Evolutionary conservation across 2,888 invertebrate species (phyloP).

Genomic region (Hydraecia micacea): DNA sequence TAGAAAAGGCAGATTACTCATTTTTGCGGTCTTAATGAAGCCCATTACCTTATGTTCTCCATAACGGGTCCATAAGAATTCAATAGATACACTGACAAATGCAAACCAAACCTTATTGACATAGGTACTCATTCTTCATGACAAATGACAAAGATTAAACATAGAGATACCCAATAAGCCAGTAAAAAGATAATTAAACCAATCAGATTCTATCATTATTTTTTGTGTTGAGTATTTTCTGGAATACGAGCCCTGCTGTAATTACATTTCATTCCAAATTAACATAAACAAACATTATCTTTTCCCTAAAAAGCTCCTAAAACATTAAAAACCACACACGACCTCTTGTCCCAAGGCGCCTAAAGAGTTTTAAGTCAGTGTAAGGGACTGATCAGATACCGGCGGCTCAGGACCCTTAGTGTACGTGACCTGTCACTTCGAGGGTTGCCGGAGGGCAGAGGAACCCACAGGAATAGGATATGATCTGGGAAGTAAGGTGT

Average conservation of each 20-base stretch:
- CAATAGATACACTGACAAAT: background rate
- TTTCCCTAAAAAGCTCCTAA: background rate
- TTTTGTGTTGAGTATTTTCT: background rate
- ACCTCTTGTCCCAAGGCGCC: conserved; percentile 40
- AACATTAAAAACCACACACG: conserved; percentile 52
- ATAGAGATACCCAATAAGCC: background rate
- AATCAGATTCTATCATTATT: background rate
- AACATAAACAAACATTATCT: conserved; percentile 16
- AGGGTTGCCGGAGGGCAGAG: conserved; percentile 46
- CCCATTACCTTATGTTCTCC: too few species aligned
- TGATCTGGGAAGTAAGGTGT: conserved; percentile 40
- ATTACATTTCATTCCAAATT: conserved; percentile 15
- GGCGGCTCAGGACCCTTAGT: conserved; percentile 36
- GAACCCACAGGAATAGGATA: conserved; percentile 58
- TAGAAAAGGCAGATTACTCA: background rate
- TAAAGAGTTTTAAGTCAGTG: conserved; percentile 56
- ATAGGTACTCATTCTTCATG: background rate
- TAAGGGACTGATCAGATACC: conserved; percentile 56
- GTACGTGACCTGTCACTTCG: conserved; percentile 62
- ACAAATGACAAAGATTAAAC: background rate
- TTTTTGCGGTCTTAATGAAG: background rate
- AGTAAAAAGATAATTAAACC: background rate
- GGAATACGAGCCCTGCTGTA: background rate
- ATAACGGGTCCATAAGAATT: background rate
- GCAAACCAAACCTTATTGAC: background rate